Evolutionary conservation across 1,140 invertebrate genomes (phyloP).

Genomic region (Pomacea maculata): DNA sequence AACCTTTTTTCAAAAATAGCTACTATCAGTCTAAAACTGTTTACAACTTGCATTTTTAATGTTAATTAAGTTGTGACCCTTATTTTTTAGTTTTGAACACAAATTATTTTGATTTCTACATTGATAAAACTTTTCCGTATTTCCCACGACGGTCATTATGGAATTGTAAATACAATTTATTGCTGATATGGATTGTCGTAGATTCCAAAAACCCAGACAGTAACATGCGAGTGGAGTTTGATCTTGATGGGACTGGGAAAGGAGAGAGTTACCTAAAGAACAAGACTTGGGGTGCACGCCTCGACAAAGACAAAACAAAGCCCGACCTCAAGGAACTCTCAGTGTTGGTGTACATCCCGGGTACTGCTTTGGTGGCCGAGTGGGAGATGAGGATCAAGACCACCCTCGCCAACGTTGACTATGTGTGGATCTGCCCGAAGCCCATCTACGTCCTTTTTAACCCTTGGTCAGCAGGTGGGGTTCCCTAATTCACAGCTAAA

Average conservation of each 20-base stretch:
- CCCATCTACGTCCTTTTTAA: conserved; percentile 32
- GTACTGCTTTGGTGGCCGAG: conserved; percentile 77
- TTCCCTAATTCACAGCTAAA: background rate
- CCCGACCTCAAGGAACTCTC: no score
- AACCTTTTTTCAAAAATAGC: no score
- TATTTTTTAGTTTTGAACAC: no score
- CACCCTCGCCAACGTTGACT: background rate
- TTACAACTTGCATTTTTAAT: no score
- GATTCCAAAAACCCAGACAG: background rate
- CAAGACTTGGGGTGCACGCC: conserved; percentile 26
- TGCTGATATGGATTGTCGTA: no score
- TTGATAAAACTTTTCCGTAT: no score
- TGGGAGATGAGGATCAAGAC: conserved; percentile 15
- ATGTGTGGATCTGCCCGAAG: background rate
- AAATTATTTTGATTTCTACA: no score
- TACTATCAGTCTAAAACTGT: no score
- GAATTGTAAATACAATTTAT: no score
- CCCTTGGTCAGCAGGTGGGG: conserved; percentile 38
- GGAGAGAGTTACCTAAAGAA: background rate
- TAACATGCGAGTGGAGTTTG: background rate
- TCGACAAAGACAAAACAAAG: conserved; percentile 4
- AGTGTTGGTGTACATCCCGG: conserved; percentile 57
- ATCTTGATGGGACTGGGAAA: background rate
- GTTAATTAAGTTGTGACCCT: no score
- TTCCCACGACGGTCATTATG: no score